phyloP scores from a whole-genome alignment of 1,140 invertebrate species.

The Mercenaria mercenaria region DNA sequence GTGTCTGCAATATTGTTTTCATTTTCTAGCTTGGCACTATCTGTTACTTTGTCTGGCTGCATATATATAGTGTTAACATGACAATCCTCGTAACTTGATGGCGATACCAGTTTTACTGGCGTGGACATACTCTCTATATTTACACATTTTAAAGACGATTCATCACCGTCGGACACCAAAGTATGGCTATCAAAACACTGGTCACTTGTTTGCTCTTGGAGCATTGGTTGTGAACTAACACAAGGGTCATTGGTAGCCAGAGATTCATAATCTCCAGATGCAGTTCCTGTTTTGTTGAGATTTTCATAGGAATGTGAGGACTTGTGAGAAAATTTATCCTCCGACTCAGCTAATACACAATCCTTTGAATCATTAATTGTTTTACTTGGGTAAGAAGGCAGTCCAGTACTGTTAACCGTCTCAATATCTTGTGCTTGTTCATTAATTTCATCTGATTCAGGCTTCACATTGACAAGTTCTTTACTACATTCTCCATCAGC shows the following conservation, averaged over 20 bases:
- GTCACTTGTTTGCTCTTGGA: no score
- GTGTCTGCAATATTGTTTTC: no score
- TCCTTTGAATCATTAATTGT: not conserved
- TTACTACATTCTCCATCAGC: not conserved
- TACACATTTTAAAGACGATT: not conserved
- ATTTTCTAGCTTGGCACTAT: not conserved
- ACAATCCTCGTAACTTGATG: not conserved
- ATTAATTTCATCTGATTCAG: not conserved
- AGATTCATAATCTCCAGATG: not conserved
- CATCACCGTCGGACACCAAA: not conserved
- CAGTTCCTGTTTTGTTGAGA: not conserved
- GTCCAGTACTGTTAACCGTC: not conserved
- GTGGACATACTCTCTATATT: not conserved
- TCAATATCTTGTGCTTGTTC: not conserved
- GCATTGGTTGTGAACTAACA: not conserved
- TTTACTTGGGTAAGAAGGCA: not conserved
- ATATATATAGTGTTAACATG: not conserved
- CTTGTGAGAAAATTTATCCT: not conserved
- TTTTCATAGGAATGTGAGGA: conserved; percentile 44
- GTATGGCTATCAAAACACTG: not conserved
- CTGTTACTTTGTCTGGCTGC: not conserved
- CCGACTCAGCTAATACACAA: not conserved
- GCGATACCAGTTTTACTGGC: not conserved
- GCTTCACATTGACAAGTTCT: not conserved
- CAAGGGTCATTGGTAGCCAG: not conserved